A percentile compares a stretch with the other conserved stretches of the same genome.
Evolutionary conservation across 2,797 vertebrate genomes (phyloP).

Genomic region (Propithecus deckenii): DNA sequence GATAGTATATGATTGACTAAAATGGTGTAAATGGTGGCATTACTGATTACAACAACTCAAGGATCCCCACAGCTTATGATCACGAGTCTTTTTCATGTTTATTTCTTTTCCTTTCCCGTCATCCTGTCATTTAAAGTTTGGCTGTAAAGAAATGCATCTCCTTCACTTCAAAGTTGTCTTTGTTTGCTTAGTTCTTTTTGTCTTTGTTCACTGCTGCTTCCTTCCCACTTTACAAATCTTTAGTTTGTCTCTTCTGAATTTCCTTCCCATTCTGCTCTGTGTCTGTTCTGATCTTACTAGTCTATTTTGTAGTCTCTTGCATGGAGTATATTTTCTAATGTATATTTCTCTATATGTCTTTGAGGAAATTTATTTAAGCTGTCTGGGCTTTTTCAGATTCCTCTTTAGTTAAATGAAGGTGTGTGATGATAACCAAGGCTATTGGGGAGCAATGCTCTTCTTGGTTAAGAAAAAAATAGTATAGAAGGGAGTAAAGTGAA

Average conservation of each 20-base stretch:
- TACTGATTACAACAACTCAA: neutral
- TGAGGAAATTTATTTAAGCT: slow-evolving; percentile 21
- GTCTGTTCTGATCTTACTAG: neutral
- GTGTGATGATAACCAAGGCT: neutral
- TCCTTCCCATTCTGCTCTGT: slow-evolving; percentile 32
- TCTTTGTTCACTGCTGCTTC: neutral
- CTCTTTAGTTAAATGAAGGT: slow-evolving; percentile 23
- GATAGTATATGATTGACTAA: neutral
- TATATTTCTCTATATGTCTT: neutral
- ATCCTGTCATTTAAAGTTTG: slow-evolving; percentile 12
- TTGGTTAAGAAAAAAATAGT: neutral
- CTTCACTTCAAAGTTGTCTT: slow-evolving; percentile 31
- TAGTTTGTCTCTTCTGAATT: slow-evolving; percentile 32
- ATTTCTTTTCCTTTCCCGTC: slow-evolving; percentile 5
- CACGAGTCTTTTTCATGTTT: neutral
- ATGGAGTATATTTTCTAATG: neutral
- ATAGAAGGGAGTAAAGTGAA: slow-evolving; percentile 37
- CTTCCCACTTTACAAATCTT: slow-evolving; percentile 52
- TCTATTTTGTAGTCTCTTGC: neutral
- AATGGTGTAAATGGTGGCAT: neutral
- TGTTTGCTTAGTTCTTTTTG: slow-evolving; percentile 40
- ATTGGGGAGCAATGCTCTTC: neutral
- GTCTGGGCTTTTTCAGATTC: slow-evolving; percentile 5
- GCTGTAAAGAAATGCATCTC: neutral
- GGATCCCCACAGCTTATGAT: neutral